phyloP scores from a whole-genome alignment of 2,888 invertebrate genomes.

The Mechanitis messenoides region DNA sequence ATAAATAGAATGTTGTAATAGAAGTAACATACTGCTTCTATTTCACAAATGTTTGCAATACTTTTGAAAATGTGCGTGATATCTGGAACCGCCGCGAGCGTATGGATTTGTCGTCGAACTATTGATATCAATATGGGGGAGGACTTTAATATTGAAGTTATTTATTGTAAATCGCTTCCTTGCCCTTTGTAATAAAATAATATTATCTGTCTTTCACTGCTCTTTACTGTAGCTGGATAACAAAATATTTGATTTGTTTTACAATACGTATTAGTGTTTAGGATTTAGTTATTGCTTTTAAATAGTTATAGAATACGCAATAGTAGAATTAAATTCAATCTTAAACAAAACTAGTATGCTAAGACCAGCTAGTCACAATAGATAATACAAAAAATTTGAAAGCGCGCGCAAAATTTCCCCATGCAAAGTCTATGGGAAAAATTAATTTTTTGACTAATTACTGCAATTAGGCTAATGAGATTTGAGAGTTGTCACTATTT shows the following conservation, averaged over 20 bases:
- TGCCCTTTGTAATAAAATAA: conserved; percentile 54
- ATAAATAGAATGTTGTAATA: too few species aligned
- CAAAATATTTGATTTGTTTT: conserved; percentile 11
- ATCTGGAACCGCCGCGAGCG: conserved; percentile 62
- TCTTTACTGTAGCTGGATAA: conserved; percentile 20
- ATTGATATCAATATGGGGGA: conserved; percentile 72
- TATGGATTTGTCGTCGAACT: conserved; percentile 57
- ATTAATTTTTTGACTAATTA: too few species aligned
- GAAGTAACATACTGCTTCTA: background rate
- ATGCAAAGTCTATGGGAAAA: too few species aligned
- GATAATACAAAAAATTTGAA: too few species aligned
- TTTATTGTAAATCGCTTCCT: conserved; percentile 72
- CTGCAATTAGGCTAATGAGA: too few species aligned
- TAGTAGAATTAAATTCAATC: too few species aligned
- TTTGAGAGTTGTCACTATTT: too few species aligned
- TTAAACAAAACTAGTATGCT: too few species aligned
- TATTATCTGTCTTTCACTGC: conserved; percentile 40
- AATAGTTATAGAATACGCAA: too few species aligned
- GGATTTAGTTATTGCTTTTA: too few species aligned
- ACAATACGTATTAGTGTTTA: background rate
- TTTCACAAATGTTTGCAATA: background rate
- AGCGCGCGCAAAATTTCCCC: too few species aligned
- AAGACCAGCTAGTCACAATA: too few species aligned
- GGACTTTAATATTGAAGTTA: conserved; percentile 73
- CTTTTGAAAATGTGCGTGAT: conserved; percentile 43